Percentiles rank a stretch among this genome's conserved stretches.
Conservation (phyloP, 1,140 invertebrate genomes). For the Drosophila dunni region DNA sequence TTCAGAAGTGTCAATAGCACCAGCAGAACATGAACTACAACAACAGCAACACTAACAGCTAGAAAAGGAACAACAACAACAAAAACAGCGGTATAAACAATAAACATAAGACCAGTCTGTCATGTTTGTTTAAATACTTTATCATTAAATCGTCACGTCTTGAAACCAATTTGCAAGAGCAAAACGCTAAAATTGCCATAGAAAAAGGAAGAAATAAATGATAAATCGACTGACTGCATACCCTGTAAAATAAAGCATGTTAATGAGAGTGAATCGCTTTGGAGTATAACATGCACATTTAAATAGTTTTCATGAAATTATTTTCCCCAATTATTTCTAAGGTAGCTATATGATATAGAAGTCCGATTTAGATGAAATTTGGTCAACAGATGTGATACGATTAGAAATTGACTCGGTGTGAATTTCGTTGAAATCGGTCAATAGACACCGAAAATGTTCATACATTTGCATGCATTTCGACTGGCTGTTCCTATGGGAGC, state of each 20-base stretch:
- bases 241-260: background rate
- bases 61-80: background rate
- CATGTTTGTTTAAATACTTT: constrained; percentile 11
- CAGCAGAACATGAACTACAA: constrained; percentile 1
- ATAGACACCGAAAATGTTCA: no score
- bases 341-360: no score
- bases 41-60: background rate
- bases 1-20: constrained; percentile 16
- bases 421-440: no score
- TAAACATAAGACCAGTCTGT: background rate
- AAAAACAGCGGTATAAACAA: background rate
- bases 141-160: constrained; percentile 28
- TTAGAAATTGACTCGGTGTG: no score
- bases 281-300: no score
- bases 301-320: no score
- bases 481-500: no score
- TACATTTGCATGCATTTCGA: no score
- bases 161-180: constrained; percentile 13
- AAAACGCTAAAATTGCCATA: background rate
- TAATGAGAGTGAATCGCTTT: no score
- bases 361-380: no score
- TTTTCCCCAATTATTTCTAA: no score
- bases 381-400: no score
- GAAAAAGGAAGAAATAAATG: background rate
- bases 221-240: background rate